These are phyloP conservation scores for Mellilla xanthometata DNA, from an alignment of 2,888 invertebrate species.

Conservation along the genomic window DNA sequence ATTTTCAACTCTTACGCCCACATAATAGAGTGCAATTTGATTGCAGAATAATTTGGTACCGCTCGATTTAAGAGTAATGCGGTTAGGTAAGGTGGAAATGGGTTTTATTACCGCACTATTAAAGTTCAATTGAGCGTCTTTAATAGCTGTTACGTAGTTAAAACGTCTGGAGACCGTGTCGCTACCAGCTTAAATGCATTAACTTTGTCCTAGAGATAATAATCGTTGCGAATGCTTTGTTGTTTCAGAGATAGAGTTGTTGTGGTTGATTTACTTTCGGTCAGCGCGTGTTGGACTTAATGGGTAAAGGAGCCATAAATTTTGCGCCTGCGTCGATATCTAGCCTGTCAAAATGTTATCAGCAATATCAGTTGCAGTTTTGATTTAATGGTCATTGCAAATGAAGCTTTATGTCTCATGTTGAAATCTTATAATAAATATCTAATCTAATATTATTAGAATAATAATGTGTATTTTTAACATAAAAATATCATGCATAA, in stretches of 20 bases:
- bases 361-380: constrained; percentile 7
- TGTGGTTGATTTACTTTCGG: constrained; percentile 77
- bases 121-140: constrained; percentile 39
- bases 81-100: constrained; percentile 39
- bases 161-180: constrained; percentile 79
- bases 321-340: constrained; percentile 20
- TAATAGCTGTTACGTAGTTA: constrained; percentile 49
- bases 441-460: no score
- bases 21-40: constrained; percentile 22
- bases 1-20: constrained; percentile 29
- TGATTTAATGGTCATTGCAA: constrained; percentile 2
- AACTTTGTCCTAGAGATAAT: constrained; percentile 81
- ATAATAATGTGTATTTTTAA: no score
- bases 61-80: constrained; percentile 36
- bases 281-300: constrained; percentile 69
- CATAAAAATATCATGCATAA: no score
- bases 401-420: background rate
- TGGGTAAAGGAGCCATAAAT: constrained; percentile 36
- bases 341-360: constrained; percentile 19
- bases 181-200: constrained; percentile 81
- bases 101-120: constrained; percentile 40
- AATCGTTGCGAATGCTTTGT: constrained; percentile 74
- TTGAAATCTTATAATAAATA: background rate
- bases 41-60: constrained; percentile 25
- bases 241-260: constrained; percentile 80